A percentile compares a stretch with the other conserved stretches of the same genome.
phyloP scores from a whole-genome alignment of 2,113 vertebrate species.

The Thamnophis sirtalis region DNA sequence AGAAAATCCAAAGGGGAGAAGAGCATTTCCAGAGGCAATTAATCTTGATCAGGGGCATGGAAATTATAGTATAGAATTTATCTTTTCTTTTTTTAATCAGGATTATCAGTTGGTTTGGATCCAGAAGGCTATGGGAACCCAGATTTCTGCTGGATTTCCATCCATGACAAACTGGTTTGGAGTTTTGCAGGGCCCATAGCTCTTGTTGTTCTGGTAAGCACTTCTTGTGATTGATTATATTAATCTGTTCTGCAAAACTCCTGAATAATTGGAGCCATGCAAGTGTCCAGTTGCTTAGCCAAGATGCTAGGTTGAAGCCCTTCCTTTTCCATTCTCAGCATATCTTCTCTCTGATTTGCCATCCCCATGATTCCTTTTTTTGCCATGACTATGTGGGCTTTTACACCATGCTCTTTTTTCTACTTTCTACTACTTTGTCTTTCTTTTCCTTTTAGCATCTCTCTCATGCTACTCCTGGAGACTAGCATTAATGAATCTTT shows the following conservation, averaged over 20 bases:
- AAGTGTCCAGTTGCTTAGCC: conserved; percentile 1
- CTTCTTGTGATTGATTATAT: conserved; percentile 39
- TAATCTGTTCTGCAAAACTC: not conserved
- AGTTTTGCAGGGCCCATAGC: conserved; percentile 94
- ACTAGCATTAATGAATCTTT: not conserved
- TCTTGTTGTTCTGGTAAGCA: conserved; percentile 89
- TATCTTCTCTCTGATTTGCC: conserved; percentile 5
- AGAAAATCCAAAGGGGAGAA: not conserved
- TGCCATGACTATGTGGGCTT: not conserved
- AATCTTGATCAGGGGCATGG: not conserved
- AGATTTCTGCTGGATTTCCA: conserved; percentile 98
- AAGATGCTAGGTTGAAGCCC: not conserved
- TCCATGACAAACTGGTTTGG: conserved; percentile 97
- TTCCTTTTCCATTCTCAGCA: conserved; percentile 20
- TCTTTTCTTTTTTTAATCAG: conserved; percentile 58
- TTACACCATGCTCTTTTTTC: not conserved
- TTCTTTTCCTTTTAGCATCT: not conserved
- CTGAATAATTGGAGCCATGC: not conserved
- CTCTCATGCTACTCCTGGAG: not conserved
- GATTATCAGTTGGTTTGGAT: conserved; percentile 91
- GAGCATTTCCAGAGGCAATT: not conserved
- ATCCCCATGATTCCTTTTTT: conserved; percentile 19
- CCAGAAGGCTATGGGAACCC: conserved; percentile 96
- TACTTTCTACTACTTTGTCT: not conserved
- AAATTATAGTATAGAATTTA: not conserved